A percentile compares a stretch with the other conserved stretches of the same genome.
phyloP scores from a whole-genome alignment of 2,888 invertebrate species.

The Lomographa bimaculata region DNA sequence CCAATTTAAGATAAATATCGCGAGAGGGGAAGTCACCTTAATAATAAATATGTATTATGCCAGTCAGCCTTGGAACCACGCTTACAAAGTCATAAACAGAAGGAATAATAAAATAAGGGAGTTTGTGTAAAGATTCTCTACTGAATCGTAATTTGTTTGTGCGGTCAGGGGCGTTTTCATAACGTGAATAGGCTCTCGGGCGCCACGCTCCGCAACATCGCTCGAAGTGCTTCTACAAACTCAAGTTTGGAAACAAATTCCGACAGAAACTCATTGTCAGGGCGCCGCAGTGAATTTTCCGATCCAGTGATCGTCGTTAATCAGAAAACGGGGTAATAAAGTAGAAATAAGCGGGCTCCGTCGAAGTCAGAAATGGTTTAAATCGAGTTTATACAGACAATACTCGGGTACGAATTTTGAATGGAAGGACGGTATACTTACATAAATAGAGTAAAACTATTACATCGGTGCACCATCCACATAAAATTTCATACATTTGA shows the following conservation, averaged over 20 bases:
- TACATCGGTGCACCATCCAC: too few relatives aligned
- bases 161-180: conserved; percentile 38
- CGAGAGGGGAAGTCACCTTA: too few relatives aligned
- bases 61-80: too few relatives aligned
- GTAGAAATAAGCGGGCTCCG: conserved; percentile 20
- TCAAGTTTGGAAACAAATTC: conserved; percentile 27
- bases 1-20: too few relatives aligned
- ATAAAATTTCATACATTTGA: too few relatives aligned
- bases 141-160: conserved; percentile 1
- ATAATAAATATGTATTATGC: too few relatives aligned
- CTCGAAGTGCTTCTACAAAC: conserved; percentile 20
- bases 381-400: conserved; percentile 10
- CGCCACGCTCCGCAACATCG: conserved; percentile 18
- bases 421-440: too few relatives aligned
- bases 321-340: conserved; percentile 30
- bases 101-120: background rate
- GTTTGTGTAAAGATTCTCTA: conserved; percentile 4
- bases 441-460: too few relatives aligned
- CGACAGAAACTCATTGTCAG: conserved; percentile 19
- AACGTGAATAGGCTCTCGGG: conserved; percentile 28
- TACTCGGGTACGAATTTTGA: background rate
- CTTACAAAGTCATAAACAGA: too few relatives aligned
- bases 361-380: conserved; percentile 9
- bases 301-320: conserved; percentile 26
- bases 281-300: conserved; percentile 26